These are phyloP conservation scores for Lysiphlebus fabarum DNA, from an alignment of 1,140 invertebrate species.

Conservation along the genomic window DNA sequence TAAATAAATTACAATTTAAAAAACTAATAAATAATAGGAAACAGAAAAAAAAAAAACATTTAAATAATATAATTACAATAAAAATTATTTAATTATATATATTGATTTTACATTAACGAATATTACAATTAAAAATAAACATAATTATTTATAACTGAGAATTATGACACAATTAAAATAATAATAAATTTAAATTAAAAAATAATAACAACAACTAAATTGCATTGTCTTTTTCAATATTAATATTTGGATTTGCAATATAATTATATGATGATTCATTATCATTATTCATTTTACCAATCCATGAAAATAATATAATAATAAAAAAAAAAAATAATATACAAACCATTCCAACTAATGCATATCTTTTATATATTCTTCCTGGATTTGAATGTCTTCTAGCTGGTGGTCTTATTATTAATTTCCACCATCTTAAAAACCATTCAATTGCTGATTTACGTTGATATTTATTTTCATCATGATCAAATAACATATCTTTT, in stretches of 20 bases:
- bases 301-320: slow-evolving; percentile 55
- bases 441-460: slow-evolving; percentile 69
- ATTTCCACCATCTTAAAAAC: slow-evolving; percentile 69
- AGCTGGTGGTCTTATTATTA: slow-evolving; percentile 46
- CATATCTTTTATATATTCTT: slow-evolving; percentile 56
- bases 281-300: slow-evolving; percentile 60
- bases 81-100: too few relatives aligned
- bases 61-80: too few relatives aligned
- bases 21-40: too few relatives aligned
- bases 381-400: slow-evolving; percentile 43
- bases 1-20: too few relatives aligned
- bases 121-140: too few relatives aligned
- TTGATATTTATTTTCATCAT: slow-evolving; percentile 82
- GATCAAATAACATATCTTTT: slow-evolving; percentile 47
- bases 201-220: background rate
- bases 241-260: slow-evolving; percentile 57
- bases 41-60: too few relatives aligned
- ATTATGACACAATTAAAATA: too few relatives aligned
- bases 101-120: too few relatives aligned
- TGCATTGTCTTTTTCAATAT: slow-evolving; percentile 33
- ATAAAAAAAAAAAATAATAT: slow-evolving; percentile 53
- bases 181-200: too few relatives aligned
- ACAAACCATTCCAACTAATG: slow-evolving; percentile 56
- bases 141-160: too few relatives aligned
- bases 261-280: slow-evolving; percentile 60